Evolutionary conservation across 2,888 invertebrate species (phyloP).

Genomic region (Papilio demoleus): DNA sequence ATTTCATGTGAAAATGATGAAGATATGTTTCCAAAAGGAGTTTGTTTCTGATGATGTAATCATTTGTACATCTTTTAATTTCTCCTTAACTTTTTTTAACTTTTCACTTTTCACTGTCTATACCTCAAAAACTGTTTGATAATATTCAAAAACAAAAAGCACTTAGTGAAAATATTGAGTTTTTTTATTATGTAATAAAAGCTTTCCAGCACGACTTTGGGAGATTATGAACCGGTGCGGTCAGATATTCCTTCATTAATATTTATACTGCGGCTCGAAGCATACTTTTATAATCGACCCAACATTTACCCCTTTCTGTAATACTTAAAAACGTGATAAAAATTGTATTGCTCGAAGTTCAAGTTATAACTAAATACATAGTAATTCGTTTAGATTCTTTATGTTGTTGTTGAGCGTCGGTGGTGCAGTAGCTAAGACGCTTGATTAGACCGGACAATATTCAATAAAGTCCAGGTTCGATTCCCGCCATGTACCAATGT

Average conservation of each 20-base stretch:
- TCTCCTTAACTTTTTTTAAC: too few species aligned
- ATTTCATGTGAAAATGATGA: too few species aligned
- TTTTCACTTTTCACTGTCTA: too few species aligned
- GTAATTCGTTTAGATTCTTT: too few species aligned
- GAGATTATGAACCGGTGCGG: neutral
- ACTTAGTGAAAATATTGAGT: neutral
- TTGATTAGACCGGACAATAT: too few species aligned
- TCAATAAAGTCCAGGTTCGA: too few species aligned
- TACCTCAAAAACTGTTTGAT: neutral
- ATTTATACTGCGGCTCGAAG: constrained; percentile 11
- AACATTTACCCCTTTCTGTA: constrained; percentile 11
- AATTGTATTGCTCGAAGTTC: neutral
- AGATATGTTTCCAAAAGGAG: too few species aligned
- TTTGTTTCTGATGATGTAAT: too few species aligned
- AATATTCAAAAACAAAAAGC: neutral
- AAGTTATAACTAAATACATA: neutral
- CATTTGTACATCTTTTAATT: too few species aligned
- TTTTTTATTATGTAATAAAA: constrained; percentile 11
- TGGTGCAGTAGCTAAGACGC: too few species aligned
- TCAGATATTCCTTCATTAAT: constrained; percentile 24
- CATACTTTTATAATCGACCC: constrained; percentile 22
- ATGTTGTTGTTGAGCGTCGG: too few species aligned
- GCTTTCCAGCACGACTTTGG: neutral
- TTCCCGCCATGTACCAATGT: too few species aligned
- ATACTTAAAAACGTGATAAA: constrained; percentile 1